Percentiles rank a stretch among this genome's conserved stretches.
Conservation (phyloP, 2,888 invertebrate genomes). For the Toxonevra muliebris region DNA sequence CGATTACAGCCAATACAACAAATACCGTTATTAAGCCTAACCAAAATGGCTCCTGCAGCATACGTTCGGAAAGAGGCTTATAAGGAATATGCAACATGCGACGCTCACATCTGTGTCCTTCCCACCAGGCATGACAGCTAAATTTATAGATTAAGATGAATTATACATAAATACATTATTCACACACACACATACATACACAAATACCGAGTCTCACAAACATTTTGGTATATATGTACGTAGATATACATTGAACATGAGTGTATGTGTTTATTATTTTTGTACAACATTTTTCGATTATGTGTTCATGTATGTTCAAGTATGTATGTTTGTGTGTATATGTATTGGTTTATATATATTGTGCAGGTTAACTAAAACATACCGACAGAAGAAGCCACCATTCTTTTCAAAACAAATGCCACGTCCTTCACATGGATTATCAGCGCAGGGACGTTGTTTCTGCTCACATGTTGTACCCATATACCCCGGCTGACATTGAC, state of each 20-base stretch:
- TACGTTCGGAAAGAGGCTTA: conserved; percentile 78
- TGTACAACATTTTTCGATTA: neutral
- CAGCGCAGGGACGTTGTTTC: conserved; percentile 75
- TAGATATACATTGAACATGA: too few species aligned
- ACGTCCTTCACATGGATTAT: conserved; percentile 78
- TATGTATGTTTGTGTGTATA: neutral
- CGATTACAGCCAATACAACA: conserved; percentile 80
- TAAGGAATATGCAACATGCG: conserved; percentile 75
- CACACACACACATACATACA: too few species aligned
- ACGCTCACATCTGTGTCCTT: conserved; percentile 75
- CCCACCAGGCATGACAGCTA: conserved; percentile 79
- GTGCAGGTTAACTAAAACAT: conserved; percentile 24
- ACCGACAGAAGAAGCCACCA: conserved; percentile 74
- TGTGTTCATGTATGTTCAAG: neutral
- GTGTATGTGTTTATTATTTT: neutral
- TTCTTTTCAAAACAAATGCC: conserved; percentile 78
- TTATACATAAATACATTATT: neutral
- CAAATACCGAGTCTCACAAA: too few species aligned
- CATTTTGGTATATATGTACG: too few species aligned
- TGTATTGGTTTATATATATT: neutral
- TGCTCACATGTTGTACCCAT: conserved; percentile 75
- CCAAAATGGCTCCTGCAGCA: conserved; percentile 91
- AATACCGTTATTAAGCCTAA: conserved; percentile 86
- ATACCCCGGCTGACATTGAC: conserved; percentile 76
- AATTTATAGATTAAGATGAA: conserved; percentile 5